Evolutionary conservation across 2,113 vertebrate genomes (phyloP).

Genomic region (Gadus macrocephalus): DNA sequence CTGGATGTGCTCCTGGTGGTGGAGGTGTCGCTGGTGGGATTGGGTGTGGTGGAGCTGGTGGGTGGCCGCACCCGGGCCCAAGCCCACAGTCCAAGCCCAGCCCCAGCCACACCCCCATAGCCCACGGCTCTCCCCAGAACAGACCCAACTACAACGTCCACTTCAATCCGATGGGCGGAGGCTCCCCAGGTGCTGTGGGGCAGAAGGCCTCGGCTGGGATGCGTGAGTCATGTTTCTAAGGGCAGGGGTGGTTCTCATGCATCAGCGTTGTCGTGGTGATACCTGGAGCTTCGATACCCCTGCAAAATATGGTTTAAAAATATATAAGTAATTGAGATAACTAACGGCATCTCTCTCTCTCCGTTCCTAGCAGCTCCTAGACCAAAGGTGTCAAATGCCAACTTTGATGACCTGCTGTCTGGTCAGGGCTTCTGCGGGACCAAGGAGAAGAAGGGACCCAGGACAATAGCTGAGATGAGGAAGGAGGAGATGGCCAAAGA

Average conservation of each 20-base stretch:
- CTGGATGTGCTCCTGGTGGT: neutral
- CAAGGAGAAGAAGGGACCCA: conserved; percentile 92
- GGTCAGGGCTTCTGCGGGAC: conserved; percentile 93
- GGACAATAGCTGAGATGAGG: conserved; percentile 98
- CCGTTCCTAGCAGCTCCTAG: conserved; percentile 77
- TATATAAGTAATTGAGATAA: neutral
- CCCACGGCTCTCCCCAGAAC: conserved; percentile 90
- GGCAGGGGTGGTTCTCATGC: too few species aligned
- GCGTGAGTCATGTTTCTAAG: conserved; percentile 70
- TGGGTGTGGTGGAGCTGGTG: conserved; percentile 42
- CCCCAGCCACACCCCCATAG: conserved; percentile 71
- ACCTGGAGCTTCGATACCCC: too few species aligned
- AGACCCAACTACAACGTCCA: conserved; percentile 96
- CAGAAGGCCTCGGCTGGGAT: conserved; percentile 71
- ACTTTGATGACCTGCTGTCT: conserved; percentile 93
- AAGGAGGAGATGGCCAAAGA: conserved; percentile 99
- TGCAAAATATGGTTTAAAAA: too few species aligned
- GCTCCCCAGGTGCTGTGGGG: conserved; percentile 66
- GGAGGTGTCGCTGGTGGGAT: neutral
- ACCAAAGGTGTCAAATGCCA: conserved; percentile 79
- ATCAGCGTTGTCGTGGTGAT: too few species aligned
- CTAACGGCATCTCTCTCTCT: neutral
- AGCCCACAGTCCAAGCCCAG: conserved; percentile 66
- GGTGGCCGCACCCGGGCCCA: conserved; percentile 76
- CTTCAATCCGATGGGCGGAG: conserved; percentile 79